These are phyloP conservation scores for Chiloscyllium punctatum DNA, from an alignment of 2,797 vertebrate species.

Conservation along the genomic window DNA sequence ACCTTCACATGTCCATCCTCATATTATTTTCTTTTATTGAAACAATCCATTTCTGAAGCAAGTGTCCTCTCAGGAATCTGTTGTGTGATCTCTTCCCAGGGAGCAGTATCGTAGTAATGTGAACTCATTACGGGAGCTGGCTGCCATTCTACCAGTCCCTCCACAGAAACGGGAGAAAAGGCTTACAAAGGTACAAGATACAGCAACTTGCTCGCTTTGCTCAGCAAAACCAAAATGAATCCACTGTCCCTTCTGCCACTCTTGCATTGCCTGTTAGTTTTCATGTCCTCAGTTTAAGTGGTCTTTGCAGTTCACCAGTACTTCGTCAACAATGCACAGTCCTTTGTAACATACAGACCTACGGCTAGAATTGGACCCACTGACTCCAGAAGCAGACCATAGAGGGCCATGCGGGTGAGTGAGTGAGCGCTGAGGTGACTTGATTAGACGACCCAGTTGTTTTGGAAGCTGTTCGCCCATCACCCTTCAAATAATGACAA, in stretches of 20 bases:
- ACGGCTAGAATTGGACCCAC: neutral
- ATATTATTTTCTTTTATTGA: neutral
- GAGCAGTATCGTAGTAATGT: slow-evolving; percentile 46
- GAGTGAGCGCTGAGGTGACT: neutral
- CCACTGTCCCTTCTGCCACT: neutral
- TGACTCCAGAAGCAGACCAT: neutral
- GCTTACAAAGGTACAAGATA: slow-evolving; percentile 12
- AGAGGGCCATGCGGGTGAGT: too few species aligned
- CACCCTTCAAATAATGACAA: neutral
- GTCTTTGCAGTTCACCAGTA: too few species aligned
- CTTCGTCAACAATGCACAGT: too few species aligned
- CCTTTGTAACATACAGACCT: neutral
- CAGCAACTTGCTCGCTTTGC: neutral
- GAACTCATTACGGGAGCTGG: slow-evolving; percentile 48
- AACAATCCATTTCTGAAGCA: neutral
- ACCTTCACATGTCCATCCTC: neutral
- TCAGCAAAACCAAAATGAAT: neutral
- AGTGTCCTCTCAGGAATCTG: neutral
- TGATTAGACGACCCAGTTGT: neutral
- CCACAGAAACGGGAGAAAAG: slow-evolving; percentile 39
- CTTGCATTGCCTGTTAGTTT: too few species aligned
- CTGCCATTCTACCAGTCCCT: slow-evolving; percentile 46
- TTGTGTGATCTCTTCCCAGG: slow-evolving; percentile 41
- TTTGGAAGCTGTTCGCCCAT: neutral
- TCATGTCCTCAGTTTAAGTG: neutral